Evolutionary conservation across 2,888 invertebrate species (phyloP), one percentile per base, ranked within the genome.

Genomic region (Uropetala carovei): DNA sequence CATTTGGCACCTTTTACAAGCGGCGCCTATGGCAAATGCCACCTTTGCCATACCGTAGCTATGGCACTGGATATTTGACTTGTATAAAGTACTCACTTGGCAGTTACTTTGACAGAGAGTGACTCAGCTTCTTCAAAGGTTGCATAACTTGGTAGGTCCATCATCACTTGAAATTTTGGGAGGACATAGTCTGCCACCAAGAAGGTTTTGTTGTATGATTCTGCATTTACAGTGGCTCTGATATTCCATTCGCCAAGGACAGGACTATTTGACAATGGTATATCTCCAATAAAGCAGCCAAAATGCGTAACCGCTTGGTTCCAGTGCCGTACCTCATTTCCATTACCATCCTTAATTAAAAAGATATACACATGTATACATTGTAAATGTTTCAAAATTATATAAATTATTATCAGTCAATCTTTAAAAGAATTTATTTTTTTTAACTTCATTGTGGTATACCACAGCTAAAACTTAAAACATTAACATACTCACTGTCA

Each of bases 161-260:
- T 97, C 59, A 96, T 96, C 93, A 99, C 98, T 94, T 99, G 97
- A 95, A 99, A 99, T 94, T 99, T 99, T 0, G 99, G 99, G 93
- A 98, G 95, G 92, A 99, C 97, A 94, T 98, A 99, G 95, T 98
- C 98, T 11, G 98, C 98, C 10, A 99, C 98, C 94, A 98, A 96
- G 93, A 98, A 96, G 14, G 96, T 96, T 94, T 98, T 97, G 92
- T 96, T 96, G 94, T 97, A 97, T 16, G 95, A 96, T 94, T 97
- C 97, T 93, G 96, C 97, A 89, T 96, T 96, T 11, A 97, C 95
- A 27, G 95, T 95, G 0, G 97, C 97, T 93, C 97, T 97, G 93
- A 99, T 97, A 92, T 97, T 97, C 99, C 99, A 99, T 94, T 97
- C 96, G 57, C 99, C 99, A 43, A 98, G 95, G 27, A 98, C 97